Evolutionary conservation across 2,888 invertebrate species (phyloP).

Genomic region (Drosophila fulvimacula): DNA sequence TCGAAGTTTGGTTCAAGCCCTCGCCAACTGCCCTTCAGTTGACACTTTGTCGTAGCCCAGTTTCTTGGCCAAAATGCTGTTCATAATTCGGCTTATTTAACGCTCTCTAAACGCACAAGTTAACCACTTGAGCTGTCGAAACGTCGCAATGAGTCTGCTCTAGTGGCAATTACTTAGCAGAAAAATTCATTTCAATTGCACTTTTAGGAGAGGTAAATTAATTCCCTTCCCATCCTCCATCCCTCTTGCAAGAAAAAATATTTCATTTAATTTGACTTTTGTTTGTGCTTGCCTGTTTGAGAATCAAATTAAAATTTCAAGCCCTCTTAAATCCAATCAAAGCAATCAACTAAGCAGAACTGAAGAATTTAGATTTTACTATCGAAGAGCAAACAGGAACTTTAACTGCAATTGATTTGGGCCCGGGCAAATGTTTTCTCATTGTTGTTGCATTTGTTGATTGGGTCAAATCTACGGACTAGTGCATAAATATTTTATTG

Average conservation of each 20-base stretch:
- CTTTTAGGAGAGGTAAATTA: background rate
- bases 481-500: constrained; percentile 44
- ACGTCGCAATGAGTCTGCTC: constrained; percentile 30
- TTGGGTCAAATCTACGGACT: constrained; percentile 26
- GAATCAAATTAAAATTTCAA: constrained; percentile 1
- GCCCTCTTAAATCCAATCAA: background rate
- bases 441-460: constrained; percentile 28
- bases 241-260: too few species aligned
- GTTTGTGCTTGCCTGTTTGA: background rate
- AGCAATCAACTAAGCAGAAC: background rate
- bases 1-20: background rate
- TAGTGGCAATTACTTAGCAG: constrained; percentile 39
- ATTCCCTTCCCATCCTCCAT: too few species aligned
- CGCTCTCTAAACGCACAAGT: constrained; percentile 32
- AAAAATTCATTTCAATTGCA: constrained; percentile 5
- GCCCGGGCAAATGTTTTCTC: constrained; percentile 4
- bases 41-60: constrained; percentile 24
- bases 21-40: constrained; percentile 9
- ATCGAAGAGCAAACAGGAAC: constrained; percentile 19
- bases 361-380: background rate
- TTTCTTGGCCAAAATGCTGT: constrained; percentile 32
- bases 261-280: background rate
- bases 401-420: constrained; percentile 26
- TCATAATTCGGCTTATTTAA: constrained; percentile 52
- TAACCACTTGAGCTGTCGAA: constrained; percentile 34